Conservation (phyloP, 2,113 vertebrate genomes). For the Pterocles orientalis region DNA sequence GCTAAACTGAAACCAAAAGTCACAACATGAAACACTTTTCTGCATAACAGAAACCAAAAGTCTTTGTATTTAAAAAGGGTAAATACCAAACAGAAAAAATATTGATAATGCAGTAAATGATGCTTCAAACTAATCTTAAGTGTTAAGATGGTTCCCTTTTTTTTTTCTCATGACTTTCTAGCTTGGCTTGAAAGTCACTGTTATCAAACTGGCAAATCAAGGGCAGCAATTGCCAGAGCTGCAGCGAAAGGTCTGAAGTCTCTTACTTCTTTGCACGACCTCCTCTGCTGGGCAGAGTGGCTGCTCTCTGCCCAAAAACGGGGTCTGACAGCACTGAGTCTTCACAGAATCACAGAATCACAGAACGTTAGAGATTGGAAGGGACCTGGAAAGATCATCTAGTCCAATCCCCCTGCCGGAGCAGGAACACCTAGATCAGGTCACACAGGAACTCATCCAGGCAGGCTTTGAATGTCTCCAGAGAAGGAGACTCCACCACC, state of each 20-base stretch:
- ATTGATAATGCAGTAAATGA: neutral
- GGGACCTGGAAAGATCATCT: too few relatives aligned
- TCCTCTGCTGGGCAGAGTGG: neutral
- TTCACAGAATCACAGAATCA: too few relatives aligned
- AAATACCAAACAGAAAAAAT: neutral
- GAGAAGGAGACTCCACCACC: too few relatives aligned
- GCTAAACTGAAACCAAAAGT: constrained; percentile 52
- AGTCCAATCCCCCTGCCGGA: too few relatives aligned
- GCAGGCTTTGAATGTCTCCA: too few relatives aligned
- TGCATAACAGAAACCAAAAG: constrained; percentile 38
- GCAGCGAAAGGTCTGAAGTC: neutral
- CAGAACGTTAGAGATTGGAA: too few relatives aligned
- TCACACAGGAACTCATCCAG: too few relatives aligned
- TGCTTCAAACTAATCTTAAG: neutral
- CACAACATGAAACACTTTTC: neutral
- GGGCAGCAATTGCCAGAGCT: neutral
- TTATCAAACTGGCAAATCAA: neutral
- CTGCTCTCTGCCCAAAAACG: neutral
- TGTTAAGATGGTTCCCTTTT: neutral
- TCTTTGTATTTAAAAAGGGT: neutral
- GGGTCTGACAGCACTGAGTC: too few relatives aligned
- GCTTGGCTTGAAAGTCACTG: neutral
- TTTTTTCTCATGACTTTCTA: neutral
- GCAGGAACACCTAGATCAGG: too few relatives aligned
- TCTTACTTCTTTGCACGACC: neutral